Evolutionary conservation across 2,113 vertebrate species (phyloP), one percentile per base, ranked within the genome.

Genomic region (Poeciliopsis occidentalis): DNA sequence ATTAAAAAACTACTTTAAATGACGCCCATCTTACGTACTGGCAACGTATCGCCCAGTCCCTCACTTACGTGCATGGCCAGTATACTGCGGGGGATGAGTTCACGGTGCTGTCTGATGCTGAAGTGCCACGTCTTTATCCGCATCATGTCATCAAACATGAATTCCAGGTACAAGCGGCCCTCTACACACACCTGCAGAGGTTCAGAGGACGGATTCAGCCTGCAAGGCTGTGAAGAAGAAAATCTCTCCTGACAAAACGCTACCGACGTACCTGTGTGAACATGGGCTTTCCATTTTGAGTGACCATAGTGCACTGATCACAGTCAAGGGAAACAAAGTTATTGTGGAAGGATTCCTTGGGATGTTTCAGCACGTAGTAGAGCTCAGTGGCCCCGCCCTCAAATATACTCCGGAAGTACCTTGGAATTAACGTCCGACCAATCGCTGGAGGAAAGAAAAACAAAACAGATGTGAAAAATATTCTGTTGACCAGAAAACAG

Each of bases 81-180:
- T 93, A 99, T 97, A 92, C 97, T 99, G 92, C 98, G 97, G 39
- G 98, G 97, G 87, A 99, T 99, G 85, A 99, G 97, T 86, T 99
- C 98, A 82, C 97, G 96, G 90, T 99, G 98, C 92, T 99, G 98
- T 82, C 97, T 95, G 92, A 99, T 98, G 88, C 97, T 99, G 95
- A 99, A 99, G 93, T 99, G 98, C 98, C 98, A 99, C 0, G 98
- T 99, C 93, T 98, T 99, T 96, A 99, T 99, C 94, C 98, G 95
- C 98, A 99, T 99, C 96, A 99, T 99, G 93, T 99, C 98, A 0
- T 99, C 98, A 31, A 99, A 99, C 96, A 98, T 98, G 92, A 99
- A 99, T 92, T 99, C 98, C 95, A 99, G 90, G 93, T 98, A 98
- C 73, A 99, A 94, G 73, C 97, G 96, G 0, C 98, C 98, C 88